These are phyloP conservation scores for Casuarius casuarius DNA, from an alignment of 2,113 vertebrate genomes.

Conservation along the genomic window DNA sequence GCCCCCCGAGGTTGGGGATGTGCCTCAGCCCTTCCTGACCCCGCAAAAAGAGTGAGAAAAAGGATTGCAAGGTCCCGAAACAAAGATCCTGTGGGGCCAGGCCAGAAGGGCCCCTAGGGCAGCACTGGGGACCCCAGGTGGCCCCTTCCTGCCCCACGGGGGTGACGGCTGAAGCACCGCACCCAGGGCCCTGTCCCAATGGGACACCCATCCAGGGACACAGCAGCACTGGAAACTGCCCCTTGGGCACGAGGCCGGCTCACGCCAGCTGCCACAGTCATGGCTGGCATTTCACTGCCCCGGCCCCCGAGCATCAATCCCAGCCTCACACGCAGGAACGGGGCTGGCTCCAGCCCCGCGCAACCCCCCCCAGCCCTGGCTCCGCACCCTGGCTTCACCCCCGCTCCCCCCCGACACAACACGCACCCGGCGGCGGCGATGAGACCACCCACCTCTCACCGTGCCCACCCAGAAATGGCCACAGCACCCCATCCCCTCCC, in stretches of 20 bases:
- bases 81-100: neutral
- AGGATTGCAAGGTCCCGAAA: neutral
- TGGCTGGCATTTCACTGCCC: rapidly evolving
- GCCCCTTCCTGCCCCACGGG: neutral
- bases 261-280: neutral
- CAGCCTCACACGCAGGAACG: neutral
- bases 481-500: neutral
- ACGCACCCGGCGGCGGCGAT: neutral
- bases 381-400: rapidly evolving
- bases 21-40: neutral
- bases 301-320: neutral
- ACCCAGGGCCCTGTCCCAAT: neutral
- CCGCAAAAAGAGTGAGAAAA: neutral
- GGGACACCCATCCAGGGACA: rapidly evolving
- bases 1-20: rapidly evolving
- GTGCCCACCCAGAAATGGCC: slow-evolving; percentile 66
- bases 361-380: neutral
- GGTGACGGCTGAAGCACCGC: rapidly evolving
- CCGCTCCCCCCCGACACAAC: neutral
- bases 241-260: rapidly evolving
- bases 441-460: slow-evolving; percentile 66
- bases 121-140: rapidly evolving
- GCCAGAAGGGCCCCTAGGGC: neutral
- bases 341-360: neutral
- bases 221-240: neutral